Conservation (phyloP, 2,113 vertebrate species). For the Campylomormyrus numenius region DNA sequence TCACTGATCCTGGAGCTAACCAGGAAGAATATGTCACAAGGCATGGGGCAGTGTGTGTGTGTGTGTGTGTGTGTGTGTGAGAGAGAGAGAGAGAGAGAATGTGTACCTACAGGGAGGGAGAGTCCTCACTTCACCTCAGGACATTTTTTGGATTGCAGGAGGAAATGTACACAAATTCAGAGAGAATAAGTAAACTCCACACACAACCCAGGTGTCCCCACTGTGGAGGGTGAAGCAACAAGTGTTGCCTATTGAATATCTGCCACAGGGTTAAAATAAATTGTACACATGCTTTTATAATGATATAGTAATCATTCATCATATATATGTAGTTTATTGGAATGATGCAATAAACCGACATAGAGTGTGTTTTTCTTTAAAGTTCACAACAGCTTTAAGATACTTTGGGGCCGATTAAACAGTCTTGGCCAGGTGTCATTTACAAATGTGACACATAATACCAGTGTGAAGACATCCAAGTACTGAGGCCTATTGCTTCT, state of each 20-base stretch:
- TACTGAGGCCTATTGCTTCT: background rate
- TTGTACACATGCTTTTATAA: background rate
- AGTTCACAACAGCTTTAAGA: background rate
- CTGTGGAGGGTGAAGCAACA: background rate
- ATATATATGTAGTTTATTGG: background rate
- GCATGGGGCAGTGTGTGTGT: background rate
- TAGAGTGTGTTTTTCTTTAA: background rate
- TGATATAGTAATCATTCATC: background rate
- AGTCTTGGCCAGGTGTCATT: background rate
- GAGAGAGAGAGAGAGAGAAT: background rate
- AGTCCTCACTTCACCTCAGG: background rate
- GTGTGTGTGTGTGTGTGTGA: no score
- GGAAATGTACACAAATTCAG: background rate
- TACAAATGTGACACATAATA: background rate
- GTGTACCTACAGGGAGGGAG: background rate
- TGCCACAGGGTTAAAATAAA: background rate
- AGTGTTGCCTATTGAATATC: background rate
- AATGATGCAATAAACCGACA: background rate
- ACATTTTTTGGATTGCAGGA: background rate
- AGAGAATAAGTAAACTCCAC: background rate
- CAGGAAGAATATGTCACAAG: background rate
- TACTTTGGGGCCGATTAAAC: background rate
- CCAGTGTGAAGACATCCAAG: background rate
- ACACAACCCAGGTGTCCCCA: background rate
- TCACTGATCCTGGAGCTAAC: background rate